Percentiles rank a stretch among this genome's conserved stretches.
These are phyloP conservation scores for Mormyrus lacerda DNA, from an alignment of 2,113 vertebrate genomes.

Conservation along the genomic window DNA sequence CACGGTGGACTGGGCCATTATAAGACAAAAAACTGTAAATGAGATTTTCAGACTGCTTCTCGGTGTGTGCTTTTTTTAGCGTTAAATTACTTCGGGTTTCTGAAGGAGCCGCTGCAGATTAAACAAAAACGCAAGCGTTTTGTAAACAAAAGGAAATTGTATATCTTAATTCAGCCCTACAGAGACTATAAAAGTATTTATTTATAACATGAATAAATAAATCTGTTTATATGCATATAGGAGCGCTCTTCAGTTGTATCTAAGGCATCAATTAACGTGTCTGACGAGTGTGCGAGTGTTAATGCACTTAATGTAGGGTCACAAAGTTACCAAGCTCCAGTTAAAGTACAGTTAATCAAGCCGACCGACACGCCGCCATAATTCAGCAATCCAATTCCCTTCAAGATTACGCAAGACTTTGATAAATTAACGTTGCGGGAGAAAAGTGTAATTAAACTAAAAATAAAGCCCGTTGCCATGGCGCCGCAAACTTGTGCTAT, in stretches of 20 bases:
- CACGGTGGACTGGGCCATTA: background rate
- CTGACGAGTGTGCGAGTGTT: background rate
- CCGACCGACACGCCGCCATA: constrained; percentile 12
- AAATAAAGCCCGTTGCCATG: constrained; percentile 26
- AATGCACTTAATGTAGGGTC: background rate
- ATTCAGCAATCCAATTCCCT: constrained; percentile 23
- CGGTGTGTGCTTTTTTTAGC: constrained; percentile 1
- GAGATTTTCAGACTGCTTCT: background rate
- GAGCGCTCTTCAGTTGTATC: background rate
- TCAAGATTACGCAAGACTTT: constrained; percentile 20
- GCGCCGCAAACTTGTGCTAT: constrained; percentile 11
- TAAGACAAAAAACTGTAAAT: background rate
- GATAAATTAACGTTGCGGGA: constrained; percentile 19
- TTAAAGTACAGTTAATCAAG: constrained; percentile 21
- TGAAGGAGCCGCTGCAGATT: background rate
- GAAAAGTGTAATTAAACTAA: constrained; percentile 24
- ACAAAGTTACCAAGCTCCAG: background rate
- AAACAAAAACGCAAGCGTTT: background rate
- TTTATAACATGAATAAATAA: background rate
- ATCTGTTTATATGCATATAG: background rate
- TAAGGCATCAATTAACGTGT: background rate
- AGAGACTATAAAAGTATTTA: background rate
- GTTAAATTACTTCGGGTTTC: background rate
- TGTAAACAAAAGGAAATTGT: background rate
- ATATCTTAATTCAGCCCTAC: background rate